These are phyloP conservation scores for Pangasius sanitwongsei DNA, from an alignment of 2,797 vertebrate genomes.

Conservation along the genomic window DNA sequence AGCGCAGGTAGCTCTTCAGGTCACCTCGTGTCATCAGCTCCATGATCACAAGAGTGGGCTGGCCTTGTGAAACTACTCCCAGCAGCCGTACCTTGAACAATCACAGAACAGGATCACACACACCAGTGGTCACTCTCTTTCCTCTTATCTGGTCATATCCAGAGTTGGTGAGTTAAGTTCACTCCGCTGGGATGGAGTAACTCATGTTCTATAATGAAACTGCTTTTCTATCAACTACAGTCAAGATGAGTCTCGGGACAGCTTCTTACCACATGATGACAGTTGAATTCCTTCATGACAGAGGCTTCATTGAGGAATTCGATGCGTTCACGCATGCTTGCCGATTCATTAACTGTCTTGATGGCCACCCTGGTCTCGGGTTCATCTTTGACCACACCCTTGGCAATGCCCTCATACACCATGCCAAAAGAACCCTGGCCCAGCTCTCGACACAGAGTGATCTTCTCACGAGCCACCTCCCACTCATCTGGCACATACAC, in stretches of 20 bases:
- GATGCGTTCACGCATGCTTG: slow-evolving; percentile 95
- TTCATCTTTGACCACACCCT: slow-evolving; percentile 95
- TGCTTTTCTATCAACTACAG: neutral
- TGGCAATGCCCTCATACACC: slow-evolving; percentile 96
- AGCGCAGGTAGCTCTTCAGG: slow-evolving; percentile 95
- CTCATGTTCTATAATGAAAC: neutral
- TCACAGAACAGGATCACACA: slow-evolving; percentile 39
- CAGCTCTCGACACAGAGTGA: slow-evolving; percentile 91
- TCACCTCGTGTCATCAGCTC: slow-evolving; percentile 98
- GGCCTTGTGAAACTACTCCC: slow-evolving; percentile 97
- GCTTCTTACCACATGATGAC: slow-evolving; percentile 94
- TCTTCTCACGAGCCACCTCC: slow-evolving; percentile 97
- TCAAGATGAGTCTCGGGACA: neutral
- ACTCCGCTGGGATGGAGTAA: neutral
- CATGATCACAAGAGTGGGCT: slow-evolving; percentile 98
- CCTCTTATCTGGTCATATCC: neutral
- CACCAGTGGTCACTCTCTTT: neutral
- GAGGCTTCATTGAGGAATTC: slow-evolving; percentile 98
- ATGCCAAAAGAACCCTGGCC: slow-evolving; percentile 98
- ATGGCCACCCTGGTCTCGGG: slow-evolving; percentile 94
- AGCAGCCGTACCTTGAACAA: slow-evolving; percentile 88
- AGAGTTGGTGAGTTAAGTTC: neutral
- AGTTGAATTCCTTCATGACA: slow-evolving; percentile 99
- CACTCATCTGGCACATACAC: slow-evolving; percentile 97
- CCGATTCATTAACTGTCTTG: slow-evolving; percentile 96